Evolutionary conservation across 1,140 invertebrate genomes (phyloP).

Genomic region (Drosophila truncata): DNA sequence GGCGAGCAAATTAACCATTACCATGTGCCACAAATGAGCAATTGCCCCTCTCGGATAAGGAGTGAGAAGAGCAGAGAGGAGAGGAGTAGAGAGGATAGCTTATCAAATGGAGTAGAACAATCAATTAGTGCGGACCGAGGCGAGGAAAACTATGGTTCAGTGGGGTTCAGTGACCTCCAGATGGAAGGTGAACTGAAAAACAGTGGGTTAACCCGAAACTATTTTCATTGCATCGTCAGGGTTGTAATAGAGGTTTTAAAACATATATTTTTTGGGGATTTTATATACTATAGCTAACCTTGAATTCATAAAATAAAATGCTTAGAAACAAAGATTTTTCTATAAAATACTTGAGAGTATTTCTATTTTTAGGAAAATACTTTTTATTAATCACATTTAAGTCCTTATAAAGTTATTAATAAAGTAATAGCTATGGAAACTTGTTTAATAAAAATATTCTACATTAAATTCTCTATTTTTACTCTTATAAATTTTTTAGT

Average conservation of each 20-base stretch:
- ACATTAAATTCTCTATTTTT: background rate
- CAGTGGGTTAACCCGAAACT: background rate
- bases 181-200: conserved; percentile 10
- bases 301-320: too few relatives aligned
- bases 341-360: background rate
- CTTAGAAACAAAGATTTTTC: background rate
- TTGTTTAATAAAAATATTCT: too few relatives aligned
- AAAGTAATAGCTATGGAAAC: too few relatives aligned
- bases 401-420: too few relatives aligned
- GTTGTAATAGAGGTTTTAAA: background rate
- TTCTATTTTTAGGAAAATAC: background rate
- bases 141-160: conserved; percentile 20
- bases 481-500: background rate
- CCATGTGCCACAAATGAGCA: conserved; percentile 46
- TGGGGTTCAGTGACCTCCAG: conserved; percentile 21
- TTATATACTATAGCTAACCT: too few relatives aligned
- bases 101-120: conserved; percentile 53
- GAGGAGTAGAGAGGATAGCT: conserved; percentile 3
- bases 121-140: conserved; percentile 43
- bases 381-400: too few relatives aligned
- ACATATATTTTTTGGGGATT: background rate
- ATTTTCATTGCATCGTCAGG: conserved; percentile 2
- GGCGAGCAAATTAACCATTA: conserved; percentile 34
- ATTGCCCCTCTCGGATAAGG: conserved; percentile 6
- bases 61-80: background rate